Evolutionary conservation across 1,140 invertebrate genomes (phyloP), one percentile per base, ranked within the genome.

Genomic region (Leucophenga varia): DNA sequence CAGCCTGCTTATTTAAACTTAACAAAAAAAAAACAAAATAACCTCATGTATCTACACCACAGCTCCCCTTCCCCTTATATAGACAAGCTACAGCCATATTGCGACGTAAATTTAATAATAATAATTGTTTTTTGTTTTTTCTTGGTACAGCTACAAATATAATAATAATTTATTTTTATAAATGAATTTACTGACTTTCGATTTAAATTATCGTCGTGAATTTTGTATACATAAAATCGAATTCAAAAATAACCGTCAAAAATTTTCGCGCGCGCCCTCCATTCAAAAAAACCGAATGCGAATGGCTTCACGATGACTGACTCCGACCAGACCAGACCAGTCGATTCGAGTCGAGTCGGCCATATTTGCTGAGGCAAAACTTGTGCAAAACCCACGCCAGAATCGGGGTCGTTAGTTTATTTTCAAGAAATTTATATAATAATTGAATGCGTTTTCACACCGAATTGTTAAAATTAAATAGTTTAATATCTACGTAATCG

Each of bases 211-310:
- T n/a, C n/a, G n/a, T n/a, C n/a, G n/a, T n/a, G n/a, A n/a, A n/a
- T n/a, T n/a, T n/a, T n/a, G n/a, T n/a, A n/a, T n/a, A n/a, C n/a
- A n/a, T n/a, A n/a, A n/a, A n/a, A n/a, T n/a, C n/a, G n/a, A 25
- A 25, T 25, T 25, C 87, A 63, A 79, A 80, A 80, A 90, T 92
- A 72, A 92, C 89, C 88, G 83, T 82, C 69, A 92, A 71, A 49
- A 82, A 81, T 69, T 84, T 86, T 90, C 91, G 93, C 67, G 89
- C 77, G 79, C 92, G 89, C 39, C 90, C 90, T 54, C 84, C 90
- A 71, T 90, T 91, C 79, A 90, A 93, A 16, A 87, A 83, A 8
- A 20, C 21, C 30, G 40, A 39, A n/a, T 25, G 20, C 14, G 5
- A 10, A n/a, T 17, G 91, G 85, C 53, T 81, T 77, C 58, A 89